These are phyloP conservation scores for Lasius fuliginosus DNA, from an alignment of 2,888 invertebrate species.

Conservation along the genomic window DNA sequence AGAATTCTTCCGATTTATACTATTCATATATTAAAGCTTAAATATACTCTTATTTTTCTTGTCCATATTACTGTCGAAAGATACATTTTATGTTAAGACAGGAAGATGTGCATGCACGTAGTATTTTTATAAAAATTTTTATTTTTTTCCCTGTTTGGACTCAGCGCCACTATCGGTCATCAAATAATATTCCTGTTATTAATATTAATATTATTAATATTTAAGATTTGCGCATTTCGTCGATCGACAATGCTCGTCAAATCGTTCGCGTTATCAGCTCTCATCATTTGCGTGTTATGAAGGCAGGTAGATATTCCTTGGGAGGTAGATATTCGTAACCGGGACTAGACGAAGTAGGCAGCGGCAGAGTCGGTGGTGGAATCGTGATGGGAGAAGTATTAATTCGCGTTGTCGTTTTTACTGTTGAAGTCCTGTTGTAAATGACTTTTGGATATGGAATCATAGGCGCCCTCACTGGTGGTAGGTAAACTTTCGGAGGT, in stretches of 20 bases:
- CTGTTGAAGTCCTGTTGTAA: neutral
- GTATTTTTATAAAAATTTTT: neutral
- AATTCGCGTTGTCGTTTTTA: no score
- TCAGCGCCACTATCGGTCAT: neutral
- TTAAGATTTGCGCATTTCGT: neutral
- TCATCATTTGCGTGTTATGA: neutral
- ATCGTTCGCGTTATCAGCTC: neutral
- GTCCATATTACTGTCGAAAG: neutral
- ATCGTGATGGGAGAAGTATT: no score
- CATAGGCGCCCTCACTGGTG: neutral
- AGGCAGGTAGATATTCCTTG: neutral
- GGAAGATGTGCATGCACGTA: neutral
- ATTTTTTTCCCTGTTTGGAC: neutral
- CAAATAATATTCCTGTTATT: neutral
- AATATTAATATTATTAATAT: constrained; percentile 2
- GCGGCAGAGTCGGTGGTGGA: neutral
- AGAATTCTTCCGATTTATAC: no score
- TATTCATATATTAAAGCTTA: neutral
- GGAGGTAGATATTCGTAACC: neutral
- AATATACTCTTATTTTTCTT: neutral
- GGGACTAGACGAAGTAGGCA: rapidly evolving
- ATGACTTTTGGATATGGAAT: neutral
- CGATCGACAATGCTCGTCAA: neutral
- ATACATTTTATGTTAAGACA: neutral
- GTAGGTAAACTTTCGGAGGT: neutral